These are phyloP conservation scores for Gopherus evgoodei DNA, from an alignment of 2,113 vertebrate species.

Conservation along the genomic window DNA sequence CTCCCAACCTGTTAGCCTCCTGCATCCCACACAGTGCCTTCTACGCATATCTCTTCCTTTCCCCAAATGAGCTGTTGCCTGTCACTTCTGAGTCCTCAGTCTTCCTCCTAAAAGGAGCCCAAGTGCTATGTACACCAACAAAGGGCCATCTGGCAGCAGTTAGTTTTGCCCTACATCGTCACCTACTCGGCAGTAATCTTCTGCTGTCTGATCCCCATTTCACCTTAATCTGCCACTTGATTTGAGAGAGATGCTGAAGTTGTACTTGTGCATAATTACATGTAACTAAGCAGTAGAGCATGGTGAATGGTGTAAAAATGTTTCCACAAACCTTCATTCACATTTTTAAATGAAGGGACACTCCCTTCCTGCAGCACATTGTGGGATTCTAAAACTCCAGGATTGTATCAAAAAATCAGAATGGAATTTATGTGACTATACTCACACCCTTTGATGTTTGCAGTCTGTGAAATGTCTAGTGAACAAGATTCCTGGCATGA, in stretches of 20 bases:
- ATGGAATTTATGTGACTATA: background rate
- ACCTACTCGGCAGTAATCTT: accelerated
- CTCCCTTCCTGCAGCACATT: background rate
- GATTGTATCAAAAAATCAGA: background rate
- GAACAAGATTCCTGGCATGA: background rate
- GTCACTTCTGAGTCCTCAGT: background rate
- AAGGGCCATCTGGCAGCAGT: background rate
- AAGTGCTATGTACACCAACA: accelerated
- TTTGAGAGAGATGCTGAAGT: background rate
- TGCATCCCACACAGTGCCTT: background rate
- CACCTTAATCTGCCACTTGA: background rate
- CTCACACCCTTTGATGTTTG: background rate
- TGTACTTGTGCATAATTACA: background rate
- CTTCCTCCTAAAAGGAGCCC: background rate
- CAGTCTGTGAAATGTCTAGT: background rate
- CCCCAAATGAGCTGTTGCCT: background rate
- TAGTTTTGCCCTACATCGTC: background rate
- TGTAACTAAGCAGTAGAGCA: background rate
- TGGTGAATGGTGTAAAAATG: background rate
- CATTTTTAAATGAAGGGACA: background rate
- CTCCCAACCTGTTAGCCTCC: background rate
- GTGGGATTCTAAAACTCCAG: background rate
- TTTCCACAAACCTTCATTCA: background rate
- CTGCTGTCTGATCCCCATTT: background rate
- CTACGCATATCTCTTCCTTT: background rate